Evolutionary conservation across 2,797 vertebrate species (phyloP), one percentile per base, ranked within the genome.

Genomic region (Ptychadena robeensis): DNA sequence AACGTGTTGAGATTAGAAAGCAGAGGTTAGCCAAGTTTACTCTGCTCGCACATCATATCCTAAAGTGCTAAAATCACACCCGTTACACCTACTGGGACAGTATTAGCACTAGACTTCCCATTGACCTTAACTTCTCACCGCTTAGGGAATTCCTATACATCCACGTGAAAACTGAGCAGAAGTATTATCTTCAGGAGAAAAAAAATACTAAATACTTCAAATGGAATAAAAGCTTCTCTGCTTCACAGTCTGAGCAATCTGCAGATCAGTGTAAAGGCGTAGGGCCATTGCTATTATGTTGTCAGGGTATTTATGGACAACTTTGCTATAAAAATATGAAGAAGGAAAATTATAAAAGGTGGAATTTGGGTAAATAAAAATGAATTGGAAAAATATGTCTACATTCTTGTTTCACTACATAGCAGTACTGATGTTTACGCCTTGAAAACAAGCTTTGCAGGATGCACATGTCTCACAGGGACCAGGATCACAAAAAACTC

Each of bases 61-160:
- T 9, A 38, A 79, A 69, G 78, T 71, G 78, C 53, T 71, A 80
- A 80, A 80, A 38, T 66, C 63, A 67, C 74, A 77, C 74, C 38
- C 38, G 35, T 48, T n/a, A 79, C 31, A 79, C 64, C 76, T 67
- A 53, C 66, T 27, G 76, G 76, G 76, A 79, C 63, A 53, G 14
- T 12, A 25, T 44, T 34, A 68, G 76, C 31, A 57, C 67, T 69
- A n/a, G 68, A 67, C 64, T 79, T 79, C 63, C 40, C 25, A 44
- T 79, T 79, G 75, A 66, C 75, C 61, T 78, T 35, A 78, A 32
- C 28, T 44, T 75, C 35, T 75, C 38, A 75, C 63, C 27, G 59
- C 59, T 63, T 15, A 75, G 73, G 73, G 73, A 75, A 61, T 64
- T 75, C 10, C 59, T 32, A 37, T 12, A 27, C 28, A 30, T 32